A percentile compares a stretch with the other conserved stretches of the same genome.
These are phyloP conservation scores for Reticulitermes speratus DNA, from an alignment of 1,140 invertebrate species.

Conservation along the genomic window DNA sequence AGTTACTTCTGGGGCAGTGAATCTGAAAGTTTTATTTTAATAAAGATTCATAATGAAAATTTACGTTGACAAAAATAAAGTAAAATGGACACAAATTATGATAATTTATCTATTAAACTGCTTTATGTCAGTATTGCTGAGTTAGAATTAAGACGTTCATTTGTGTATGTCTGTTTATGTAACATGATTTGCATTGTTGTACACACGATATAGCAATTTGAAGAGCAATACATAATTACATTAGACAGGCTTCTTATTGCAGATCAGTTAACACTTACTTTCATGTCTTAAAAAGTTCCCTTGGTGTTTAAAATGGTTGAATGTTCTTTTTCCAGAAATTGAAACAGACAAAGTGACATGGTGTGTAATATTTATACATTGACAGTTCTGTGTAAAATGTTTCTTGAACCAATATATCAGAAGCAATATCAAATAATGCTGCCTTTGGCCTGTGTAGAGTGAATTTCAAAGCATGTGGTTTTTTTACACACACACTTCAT, in stretches of 20 bases:
- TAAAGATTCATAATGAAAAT: background rate
- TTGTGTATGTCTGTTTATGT: conserved; percentile 11
- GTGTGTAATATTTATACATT: background rate
- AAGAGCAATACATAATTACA: background rate
- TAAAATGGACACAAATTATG: background rate
- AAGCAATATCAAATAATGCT: background rate
- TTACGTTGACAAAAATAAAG: background rate
- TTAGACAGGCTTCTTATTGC: background rate
- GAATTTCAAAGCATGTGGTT: background rate
- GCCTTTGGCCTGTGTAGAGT: background rate
- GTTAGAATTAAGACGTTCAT: background rate
- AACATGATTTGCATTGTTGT: background rate
- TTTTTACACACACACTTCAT: background rate
- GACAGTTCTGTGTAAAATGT: background rate
- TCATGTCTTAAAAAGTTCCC: background rate
- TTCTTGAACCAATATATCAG: background rate
- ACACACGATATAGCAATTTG: background rate
- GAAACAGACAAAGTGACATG: background rate
- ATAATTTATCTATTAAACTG: background rate
- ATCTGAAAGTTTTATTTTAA: too few species aligned
- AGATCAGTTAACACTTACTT: background rate
- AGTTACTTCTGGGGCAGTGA: too few species aligned
- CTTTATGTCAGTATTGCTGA: background rate
- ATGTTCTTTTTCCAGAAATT: background rate
- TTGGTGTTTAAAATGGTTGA: background rate